Evolutionary conservation across 2,797 vertebrate genomes (phyloP).

Genomic region (Crocidura indochinensis): DNA sequence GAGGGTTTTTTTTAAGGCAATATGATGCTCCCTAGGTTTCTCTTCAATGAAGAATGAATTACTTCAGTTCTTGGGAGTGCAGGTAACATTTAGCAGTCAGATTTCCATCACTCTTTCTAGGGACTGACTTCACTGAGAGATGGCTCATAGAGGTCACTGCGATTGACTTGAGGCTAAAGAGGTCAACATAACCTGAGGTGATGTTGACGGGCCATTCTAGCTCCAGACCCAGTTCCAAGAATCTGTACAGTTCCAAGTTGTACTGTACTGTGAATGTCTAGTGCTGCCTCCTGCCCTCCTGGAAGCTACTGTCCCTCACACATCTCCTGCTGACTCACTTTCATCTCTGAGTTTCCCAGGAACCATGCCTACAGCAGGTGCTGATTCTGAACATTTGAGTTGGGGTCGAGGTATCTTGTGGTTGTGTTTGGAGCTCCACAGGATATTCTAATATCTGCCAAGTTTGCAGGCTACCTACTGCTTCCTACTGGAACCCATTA

Average conservation of each 20-base stretch:
- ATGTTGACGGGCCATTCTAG: too few relatives aligned
- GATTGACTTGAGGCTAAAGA: neutral
- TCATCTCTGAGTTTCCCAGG: neutral
- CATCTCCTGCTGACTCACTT: neutral
- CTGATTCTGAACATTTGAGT: neutral
- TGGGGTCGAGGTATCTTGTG: neutral
- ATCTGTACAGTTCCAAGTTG: too few relatives aligned
- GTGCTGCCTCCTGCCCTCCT: too few relatives aligned
- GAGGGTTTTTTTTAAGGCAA: too few relatives aligned
- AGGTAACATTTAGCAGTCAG: too few relatives aligned
- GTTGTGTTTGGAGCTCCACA: neutral
- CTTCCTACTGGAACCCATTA: neutral
- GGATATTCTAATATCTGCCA: neutral
- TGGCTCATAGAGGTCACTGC: neutral
- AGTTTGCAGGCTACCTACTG: neutral
- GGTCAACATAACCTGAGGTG: too few relatives aligned
- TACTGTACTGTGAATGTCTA: too few relatives aligned
- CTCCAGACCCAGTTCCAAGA: too few relatives aligned
- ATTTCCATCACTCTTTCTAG: neutral
- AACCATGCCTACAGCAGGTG: neutral
- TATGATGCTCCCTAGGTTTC: too few relatives aligned
- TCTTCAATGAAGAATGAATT: too few relatives aligned
- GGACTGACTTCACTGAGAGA: neutral
- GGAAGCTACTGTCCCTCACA: too few relatives aligned
- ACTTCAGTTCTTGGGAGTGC: neutral